Conservation (phyloP, 2,113 vertebrate species). For the Bujurquina vittata region DNA sequence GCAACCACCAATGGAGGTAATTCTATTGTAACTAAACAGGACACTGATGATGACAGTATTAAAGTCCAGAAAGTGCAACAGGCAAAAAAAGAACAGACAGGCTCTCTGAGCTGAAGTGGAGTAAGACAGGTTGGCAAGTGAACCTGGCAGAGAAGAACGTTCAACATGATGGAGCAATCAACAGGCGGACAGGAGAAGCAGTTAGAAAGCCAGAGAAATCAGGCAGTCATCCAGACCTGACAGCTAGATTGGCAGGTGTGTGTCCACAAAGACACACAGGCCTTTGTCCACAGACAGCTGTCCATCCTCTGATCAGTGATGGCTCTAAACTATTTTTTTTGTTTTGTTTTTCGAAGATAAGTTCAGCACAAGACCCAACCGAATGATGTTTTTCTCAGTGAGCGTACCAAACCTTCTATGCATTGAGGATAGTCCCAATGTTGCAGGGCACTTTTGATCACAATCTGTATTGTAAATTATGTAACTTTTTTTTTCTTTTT, state of each 20-base stretch:
- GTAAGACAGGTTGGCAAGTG: conserved; percentile 53
- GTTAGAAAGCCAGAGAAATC: conserved; percentile 59
- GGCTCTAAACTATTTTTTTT: conserved; percentile 33
- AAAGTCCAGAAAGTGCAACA: conserved; percentile 40
- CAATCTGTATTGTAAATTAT: neutral
- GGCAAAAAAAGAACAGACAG: conserved; percentile 22
- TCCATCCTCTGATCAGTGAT: conserved; percentile 55
- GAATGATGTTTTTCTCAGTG: conserved; percentile 57
- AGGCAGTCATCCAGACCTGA: conserved; percentile 58
- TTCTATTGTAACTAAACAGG: neutral
- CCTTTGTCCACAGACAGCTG: conserved; percentile 61
- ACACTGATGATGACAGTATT: conserved; percentile 52
- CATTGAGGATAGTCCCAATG: neutral
- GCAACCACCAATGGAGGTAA: neutral
- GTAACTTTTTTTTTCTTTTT: neutral
- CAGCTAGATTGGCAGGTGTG: conserved; percentile 67
- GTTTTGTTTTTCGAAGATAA: conserved; percentile 28
- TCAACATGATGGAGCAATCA: conserved; percentile 41
- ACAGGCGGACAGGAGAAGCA: conserved; percentile 57
- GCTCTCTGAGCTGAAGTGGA: conserved; percentile 29
- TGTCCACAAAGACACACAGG: conserved; percentile 55
- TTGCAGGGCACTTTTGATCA: neutral
- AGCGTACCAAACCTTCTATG: conserved; percentile 14
- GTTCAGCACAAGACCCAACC: conserved; percentile 22
- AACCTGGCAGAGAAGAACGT: conserved; percentile 54